Base-by-base conservation (phyloP, 2,797 vertebrate genomes). In the Chrysocyon brachyurus region DNA sequence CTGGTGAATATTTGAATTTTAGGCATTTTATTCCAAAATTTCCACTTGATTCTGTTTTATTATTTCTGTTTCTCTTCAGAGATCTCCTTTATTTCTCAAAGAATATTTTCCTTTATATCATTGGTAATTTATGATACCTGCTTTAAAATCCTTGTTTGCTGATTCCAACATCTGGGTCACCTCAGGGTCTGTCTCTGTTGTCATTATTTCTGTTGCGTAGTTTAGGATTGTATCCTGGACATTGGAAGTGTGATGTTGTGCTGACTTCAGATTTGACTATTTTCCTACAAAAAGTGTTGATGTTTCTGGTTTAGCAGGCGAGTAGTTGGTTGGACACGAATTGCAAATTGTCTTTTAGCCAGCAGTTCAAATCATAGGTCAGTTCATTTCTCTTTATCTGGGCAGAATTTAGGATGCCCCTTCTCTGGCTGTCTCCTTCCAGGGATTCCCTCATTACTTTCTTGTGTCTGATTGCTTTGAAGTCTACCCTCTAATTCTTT, bases 71-170 rank as follows among this genome's bases (percentile, higher is more conserved):
- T 73, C 21, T 87, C 75, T 91, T 33, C 61, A 82, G 52, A 91
- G 68, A 77, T 12, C 12, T 79, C 9, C 36, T 88, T 59, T 57
- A 89, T 82, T 94, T 14, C 63, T 66, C 28, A 87, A 54, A 61
- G 21, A 86, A 52, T 64, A 87, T 94, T 91, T 96, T 59, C 22
- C 77, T 87, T 87, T 87, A 33, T 24, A 59, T 79, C 26, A 79
- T 31, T 91, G n/a, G n/a, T 87, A 78, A 61, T 89, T 75, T 73
- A 64, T 75, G 19, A 59, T 75, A 87, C 75, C 16, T 49, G 52
- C 63, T 87, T 95, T 88, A 87, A 87, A 86, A 70, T 86, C 16
- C n/a, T 89, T 63, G 8, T 96, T 79, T 79, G 36, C 52, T 77
- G 40, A 92, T 92, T 57, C 17, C 24, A 93, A 24, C 73, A 86